Evolutionary conservation across 1,140 invertebrate species (phyloP), one percentile per base, ranked within the genome.

Genomic region (Penaeus chinensis): DNA sequence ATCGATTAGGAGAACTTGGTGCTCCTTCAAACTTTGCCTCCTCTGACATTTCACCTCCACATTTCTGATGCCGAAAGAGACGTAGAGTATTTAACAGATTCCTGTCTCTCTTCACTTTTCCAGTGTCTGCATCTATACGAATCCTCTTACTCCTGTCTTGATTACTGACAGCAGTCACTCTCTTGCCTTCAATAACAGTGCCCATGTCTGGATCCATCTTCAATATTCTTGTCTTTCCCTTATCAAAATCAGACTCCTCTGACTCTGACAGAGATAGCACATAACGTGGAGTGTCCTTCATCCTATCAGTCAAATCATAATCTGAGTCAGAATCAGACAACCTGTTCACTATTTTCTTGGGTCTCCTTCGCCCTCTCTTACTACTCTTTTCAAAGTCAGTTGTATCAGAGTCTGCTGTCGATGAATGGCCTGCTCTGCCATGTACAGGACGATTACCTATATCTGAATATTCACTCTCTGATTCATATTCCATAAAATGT

Each of bases 31-130:
- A 91, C 32, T 92, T 92, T 54, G 24, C 91, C 69, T 90, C 91
- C 91, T 71, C 91, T 92, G 63, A 91, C 91, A 77, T 90, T 37
- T 82, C 91, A 90, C 54, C 91, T 90, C 3, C 90, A 88, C 91
- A 91, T 84, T 93, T 93, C 82, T 92, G 92, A 8, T 91, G 93
- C 90, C 94, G 91, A 87, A 94, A 94, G 92, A 94, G 93, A 76
- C 94, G 91, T 54, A 94, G 90, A 5, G 93, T 92, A 90, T 94
- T 94, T 2, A 94, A 91, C 8, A 94, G 93, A 3, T 93, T 92
- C 8, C 94, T 94, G 91, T 94, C 94, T 82, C 93, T 94, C 22
- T 74, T 80, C 18, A 89, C 83, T 65, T 87, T 90, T 18, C 90
- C 91, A n/a, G 90, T 88, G 27, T 80, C 86, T n/a, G 86, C 66